phyloP scores from a whole-genome alignment of 2,113 vertebrate species.

The Cavia porcellus region DNA sequence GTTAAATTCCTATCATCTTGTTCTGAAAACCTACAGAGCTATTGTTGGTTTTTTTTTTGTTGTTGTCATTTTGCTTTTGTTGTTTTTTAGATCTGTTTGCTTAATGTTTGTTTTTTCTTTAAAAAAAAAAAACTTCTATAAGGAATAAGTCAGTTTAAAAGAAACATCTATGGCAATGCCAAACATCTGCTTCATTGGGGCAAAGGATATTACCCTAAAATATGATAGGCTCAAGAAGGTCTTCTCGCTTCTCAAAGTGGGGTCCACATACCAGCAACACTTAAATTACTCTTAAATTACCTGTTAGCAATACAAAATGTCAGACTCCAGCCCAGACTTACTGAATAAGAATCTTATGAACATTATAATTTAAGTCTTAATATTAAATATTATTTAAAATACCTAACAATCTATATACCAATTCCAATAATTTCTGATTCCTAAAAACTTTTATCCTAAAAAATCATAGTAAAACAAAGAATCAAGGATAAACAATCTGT shows the following conservation, averaged over 20 bases:
- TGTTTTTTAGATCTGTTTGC: too few species aligned
- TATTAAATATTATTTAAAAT: constrained; percentile 5
- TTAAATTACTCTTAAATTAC: constrained; percentile 2
- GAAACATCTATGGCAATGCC: neutral
- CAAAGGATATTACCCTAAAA: neutral
- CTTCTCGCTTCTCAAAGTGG: neutral
- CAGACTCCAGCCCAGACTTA: neutral
- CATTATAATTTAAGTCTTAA: neutral
- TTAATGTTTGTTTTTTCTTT: too few species aligned
- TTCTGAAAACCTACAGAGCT: too few species aligned
- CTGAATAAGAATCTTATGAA: constrained; percentile 10
- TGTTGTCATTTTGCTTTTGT: too few species aligned
- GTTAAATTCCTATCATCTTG: too few species aligned
- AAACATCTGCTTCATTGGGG: neutral
- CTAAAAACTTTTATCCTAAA: neutral
- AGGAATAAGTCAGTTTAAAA: constrained; percentile 11
- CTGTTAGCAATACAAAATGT: constrained; percentile 30
- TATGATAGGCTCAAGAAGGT: neutral
- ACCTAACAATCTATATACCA: neutral
- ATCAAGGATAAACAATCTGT: neutral
- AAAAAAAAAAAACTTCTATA: neutral
- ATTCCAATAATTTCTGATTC: constrained; percentile 35
- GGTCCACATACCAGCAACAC: neutral
- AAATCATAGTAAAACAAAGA: constrained; percentile 38
- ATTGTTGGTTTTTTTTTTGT: too few species aligned